Percentiles rank a stretch among this genome's conserved stretches.
phyloP scores from a whole-genome alignment of 2,797 vertebrate genomes.

The Pseudopleuronectes americanus region DNA sequence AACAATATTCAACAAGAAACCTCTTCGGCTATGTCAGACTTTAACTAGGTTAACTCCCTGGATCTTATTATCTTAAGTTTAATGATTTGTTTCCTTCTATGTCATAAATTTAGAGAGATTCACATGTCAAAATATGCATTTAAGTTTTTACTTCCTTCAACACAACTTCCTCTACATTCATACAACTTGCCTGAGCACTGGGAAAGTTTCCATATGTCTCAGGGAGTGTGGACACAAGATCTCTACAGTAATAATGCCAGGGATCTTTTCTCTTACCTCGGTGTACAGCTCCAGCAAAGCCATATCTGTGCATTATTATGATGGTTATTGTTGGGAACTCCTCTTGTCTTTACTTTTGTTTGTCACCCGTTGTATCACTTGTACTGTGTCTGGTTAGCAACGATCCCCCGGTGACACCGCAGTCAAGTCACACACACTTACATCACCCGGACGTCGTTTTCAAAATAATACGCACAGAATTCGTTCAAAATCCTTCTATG shows the following conservation, averaged over 20 bases:
- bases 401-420: conserved; percentile 13
- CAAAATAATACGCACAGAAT: conserved; percentile 46
- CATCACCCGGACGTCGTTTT: background rate
- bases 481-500: fast-evolving
- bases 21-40: background rate
- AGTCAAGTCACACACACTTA: background rate
- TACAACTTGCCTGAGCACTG: background rate
- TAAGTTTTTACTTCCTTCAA: background rate
- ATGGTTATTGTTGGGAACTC: background rate
- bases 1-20: background rate
- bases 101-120: background rate
- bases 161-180: conserved; percentile 5
- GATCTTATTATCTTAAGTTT: background rate
- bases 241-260: background rate
- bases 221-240: background rate
- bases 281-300: conserved; percentile 85
- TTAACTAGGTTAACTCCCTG: too few relatives aligned
- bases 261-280: conserved; percentile 73
- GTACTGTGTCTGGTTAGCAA: conserved; percentile 41
- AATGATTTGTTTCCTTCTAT: background rate
- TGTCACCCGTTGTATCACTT: conserved; percentile 30
- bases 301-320: conserved; percentile 72
- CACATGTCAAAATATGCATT: background rate
- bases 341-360: conserved; percentile 12
- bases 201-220: conserved; percentile 74